Conservation (phyloP, 2,888 invertebrate genomes). For the Pantelozetes paolii region DNA sequence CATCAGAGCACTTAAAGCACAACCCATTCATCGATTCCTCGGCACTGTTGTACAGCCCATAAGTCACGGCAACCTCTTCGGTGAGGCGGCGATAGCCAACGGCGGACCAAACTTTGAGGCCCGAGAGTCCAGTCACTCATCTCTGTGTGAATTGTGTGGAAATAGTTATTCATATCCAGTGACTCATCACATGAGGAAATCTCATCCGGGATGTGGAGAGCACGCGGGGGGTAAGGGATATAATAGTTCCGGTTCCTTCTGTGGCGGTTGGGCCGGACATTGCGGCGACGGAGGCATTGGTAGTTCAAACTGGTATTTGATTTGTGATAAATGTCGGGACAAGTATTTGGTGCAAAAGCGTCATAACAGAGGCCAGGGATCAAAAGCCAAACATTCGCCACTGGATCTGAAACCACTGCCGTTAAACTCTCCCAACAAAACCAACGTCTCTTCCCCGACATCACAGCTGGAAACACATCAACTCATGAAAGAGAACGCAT, state of each 20-base stretch:
- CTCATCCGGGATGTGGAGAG: constrained; percentile 85
- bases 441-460: constrained; percentile 51
- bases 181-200: constrained; percentile 82
- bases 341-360: constrained; percentile 59
- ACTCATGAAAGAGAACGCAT: constrained; percentile 85
- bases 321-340: constrained; percentile 85
- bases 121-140: constrained; percentile 51
- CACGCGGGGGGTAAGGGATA: constrained; percentile 82
- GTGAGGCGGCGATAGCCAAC: constrained; percentile 49
- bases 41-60: constrained; percentile 44
- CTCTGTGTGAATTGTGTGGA: constrained; percentile 80
- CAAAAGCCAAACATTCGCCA: constrained; percentile 45
- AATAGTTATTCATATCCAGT: constrained; percentile 63
- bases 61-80: constrained; percentile 50
- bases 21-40: not conserved
- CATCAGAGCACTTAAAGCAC: too few relatives aligned
- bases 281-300: constrained; percentile 80
- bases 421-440: constrained; percentile 45
- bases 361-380: constrained; percentile 49
- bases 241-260: constrained; percentile 82
- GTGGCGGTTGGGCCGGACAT: constrained; percentile 80
- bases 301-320: constrained; percentile 76
- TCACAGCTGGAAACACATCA: constrained; percentile 60
- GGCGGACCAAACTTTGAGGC: constrained; percentile 47
- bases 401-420: constrained; percentile 36